Evolutionary conservation across 2,888 invertebrate genomes (phyloP).

Genomic region (Epirrita christyi): DNA sequence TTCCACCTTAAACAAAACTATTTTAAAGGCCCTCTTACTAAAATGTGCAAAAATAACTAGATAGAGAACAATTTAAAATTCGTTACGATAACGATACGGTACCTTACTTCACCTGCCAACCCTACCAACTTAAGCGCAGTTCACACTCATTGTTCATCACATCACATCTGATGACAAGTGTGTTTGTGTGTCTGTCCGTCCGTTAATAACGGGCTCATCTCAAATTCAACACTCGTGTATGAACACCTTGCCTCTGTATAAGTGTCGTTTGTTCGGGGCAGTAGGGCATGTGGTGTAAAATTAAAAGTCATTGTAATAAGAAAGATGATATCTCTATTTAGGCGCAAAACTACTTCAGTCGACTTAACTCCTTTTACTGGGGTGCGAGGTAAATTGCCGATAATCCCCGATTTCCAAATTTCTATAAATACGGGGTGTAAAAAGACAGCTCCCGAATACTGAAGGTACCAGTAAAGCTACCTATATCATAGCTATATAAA

Average conservation of each 20-base stretch:
- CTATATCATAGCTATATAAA: no score
- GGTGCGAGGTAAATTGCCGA: no score
- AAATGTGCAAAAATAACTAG: no score
- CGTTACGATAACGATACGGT: no score
- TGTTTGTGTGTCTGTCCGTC: conserved; percentile 2
- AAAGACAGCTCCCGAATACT: no score
- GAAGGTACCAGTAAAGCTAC: no score
- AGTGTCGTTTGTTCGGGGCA: neutral
- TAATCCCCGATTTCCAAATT: no score
- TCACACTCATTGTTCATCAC: conserved; percentile 5
- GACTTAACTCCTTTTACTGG: no score
- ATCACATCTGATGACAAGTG: conserved; percentile 5
- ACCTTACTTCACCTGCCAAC: neutral
- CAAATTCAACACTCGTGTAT: conserved; percentile 1
- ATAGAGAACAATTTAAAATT: no score
- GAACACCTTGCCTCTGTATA: neutral
- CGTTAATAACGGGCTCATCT: conserved; percentile 2
- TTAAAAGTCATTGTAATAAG: neutral
- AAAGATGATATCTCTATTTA: neutral
- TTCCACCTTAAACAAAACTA: no score
- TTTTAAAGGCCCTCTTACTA: no score
- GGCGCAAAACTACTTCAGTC: neutral
- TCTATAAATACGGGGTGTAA: no score
- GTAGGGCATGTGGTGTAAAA: neutral
- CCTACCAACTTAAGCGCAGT: conserved; percentile 2